Evolutionary conservation across 2,113 vertebrate genomes (phyloP), one percentile per base, ranked within the genome.

Genomic region (Pygathrix nemaeus): DNA sequence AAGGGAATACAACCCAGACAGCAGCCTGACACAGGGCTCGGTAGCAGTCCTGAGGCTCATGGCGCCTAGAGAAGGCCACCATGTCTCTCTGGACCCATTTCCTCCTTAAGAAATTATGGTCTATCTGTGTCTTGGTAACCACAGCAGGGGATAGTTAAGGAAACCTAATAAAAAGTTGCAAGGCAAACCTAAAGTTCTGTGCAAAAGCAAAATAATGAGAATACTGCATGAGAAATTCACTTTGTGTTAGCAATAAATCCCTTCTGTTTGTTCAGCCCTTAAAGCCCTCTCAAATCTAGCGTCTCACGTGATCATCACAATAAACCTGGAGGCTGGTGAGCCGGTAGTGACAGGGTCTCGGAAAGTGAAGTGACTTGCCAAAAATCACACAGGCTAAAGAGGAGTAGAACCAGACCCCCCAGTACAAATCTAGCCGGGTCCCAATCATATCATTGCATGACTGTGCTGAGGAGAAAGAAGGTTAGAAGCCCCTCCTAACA

Each of bases 151-250:
- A 64, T 73, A 95, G 45, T 91, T 86, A 64, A 95, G 76, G 81
- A 97, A 96, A 82, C 45, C 78, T 84, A 88, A 91, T 86, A 92
- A 93, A 55, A 92, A 93, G 59, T 94, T 76, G 91, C 32, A 6
- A 23, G 73, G 86, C 82, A 95, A 89, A 95, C 35, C 70, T 79
- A 45, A 94, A 91, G 40, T n/a, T 85, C 52, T 79, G 55, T 83
- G 83, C 52, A 55, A 76, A 95, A 92, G 75, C 73, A 73, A 91
- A 93, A 83, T 91, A 93, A 96, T 59, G 89, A 95, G 93, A 82
- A 79, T 9, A 52, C 86, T 50, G 66, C 66, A n/a, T 38, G 45
- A 90, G 79, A 94, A 82, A 82, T 68, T 68, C 68, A 61, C n/a
- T 61, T 52, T 21, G 40, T 79, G 55, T 88, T 89, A 59, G 79